phyloP scores from a whole-genome alignment of 1,140 invertebrate species.

The Hycleus phaleratus region DNA sequence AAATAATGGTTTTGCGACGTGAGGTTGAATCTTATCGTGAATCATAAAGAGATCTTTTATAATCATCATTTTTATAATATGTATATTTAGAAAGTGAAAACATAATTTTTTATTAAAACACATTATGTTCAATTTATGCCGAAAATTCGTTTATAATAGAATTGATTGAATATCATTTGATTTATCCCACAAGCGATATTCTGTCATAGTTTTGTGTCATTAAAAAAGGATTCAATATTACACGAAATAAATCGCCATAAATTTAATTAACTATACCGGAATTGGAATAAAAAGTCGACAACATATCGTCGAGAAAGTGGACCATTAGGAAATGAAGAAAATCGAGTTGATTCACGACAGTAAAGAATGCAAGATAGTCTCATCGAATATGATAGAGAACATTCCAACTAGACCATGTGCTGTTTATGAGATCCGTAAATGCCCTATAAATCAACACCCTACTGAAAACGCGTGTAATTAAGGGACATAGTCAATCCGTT shows the following conservation, averaged over 20 bases:
- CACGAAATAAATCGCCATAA: neutral
- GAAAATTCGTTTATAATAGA: too few species aligned
- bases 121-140: too few species aligned
- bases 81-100: neutral
- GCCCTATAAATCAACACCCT: slow-evolving; percentile 44
- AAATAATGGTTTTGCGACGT: neutral
- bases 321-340: neutral
- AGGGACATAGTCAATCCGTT: slow-evolving; percentile 35
- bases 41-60: neutral
- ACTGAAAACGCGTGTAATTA: slow-evolving; percentile 39
- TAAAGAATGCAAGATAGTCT: slow-evolving; percentile 26
- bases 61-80: neutral
- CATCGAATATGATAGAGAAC: slow-evolving; percentile 38
- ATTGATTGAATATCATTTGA: too few species aligned
- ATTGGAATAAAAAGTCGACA: slow-evolving; percentile 3
- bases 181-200: neutral
- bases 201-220: neutral
- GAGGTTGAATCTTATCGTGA: neutral
- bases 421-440: slow-evolving; percentile 45
- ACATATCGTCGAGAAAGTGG: neutral
- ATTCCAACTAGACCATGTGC: slow-evolving; percentile 38
- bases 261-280: neutral
- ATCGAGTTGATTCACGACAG: slow-evolving; percentile 18
- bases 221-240: neutral
- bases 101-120: too few species aligned